These are phyloP conservation scores for Drosophila kepulauana DNA, from an alignment of 1,140 invertebrate species.

Conservation along the genomic window DNA sequence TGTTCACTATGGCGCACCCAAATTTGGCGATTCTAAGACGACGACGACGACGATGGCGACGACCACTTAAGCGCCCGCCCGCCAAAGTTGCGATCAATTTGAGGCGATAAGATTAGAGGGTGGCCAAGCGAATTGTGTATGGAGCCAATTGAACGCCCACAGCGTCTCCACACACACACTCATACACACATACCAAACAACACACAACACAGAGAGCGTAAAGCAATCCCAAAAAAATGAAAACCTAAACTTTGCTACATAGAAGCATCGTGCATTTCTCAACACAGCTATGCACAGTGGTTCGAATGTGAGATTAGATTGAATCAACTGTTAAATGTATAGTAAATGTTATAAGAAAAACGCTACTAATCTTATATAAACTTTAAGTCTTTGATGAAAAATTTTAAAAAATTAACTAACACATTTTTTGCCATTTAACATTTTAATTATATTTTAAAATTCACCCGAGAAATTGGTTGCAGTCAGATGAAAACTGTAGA, in stretches of 20 bases:
- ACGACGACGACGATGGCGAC: slow-evolving; percentile 28
- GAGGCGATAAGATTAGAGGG: slow-evolving; percentile 71
- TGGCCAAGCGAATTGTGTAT: slow-evolving; percentile 55
- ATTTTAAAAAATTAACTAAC: too few relatives aligned
- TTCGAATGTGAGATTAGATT: background rate
- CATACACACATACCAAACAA: background rate
- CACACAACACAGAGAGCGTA: background rate
- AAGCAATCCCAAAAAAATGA: slow-evolving; percentile 23
- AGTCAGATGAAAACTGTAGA: too few relatives aligned
- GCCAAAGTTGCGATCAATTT: slow-evolving; percentile 53
- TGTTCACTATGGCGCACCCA: slow-evolving; percentile 48
- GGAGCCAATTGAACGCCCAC: slow-evolving; percentile 56
- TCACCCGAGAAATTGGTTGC: too few relatives aligned
- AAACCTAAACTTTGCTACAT: slow-evolving; percentile 28
- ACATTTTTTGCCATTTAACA: too few relatives aligned
- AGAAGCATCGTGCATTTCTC: slow-evolving; percentile 46
- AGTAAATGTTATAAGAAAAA: too few relatives aligned
- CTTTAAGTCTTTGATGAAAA: too few relatives aligned
- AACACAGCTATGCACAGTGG: slow-evolving; percentile 46
- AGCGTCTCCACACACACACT: slow-evolving; percentile 6
- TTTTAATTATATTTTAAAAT: too few relatives aligned
- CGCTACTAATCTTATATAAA: too few relatives aligned
- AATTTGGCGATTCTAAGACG: slow-evolving; percentile 48
- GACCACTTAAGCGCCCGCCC: slow-evolving; percentile 48
- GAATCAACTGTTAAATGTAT: too few relatives aligned